Percentiles rank a stretch among this genome's conserved stretches.
These are phyloP conservation scores for Archegozetes longisetosus DNA, from an alignment of 1,140 invertebrate species.

Conservation along the genomic window DNA sequence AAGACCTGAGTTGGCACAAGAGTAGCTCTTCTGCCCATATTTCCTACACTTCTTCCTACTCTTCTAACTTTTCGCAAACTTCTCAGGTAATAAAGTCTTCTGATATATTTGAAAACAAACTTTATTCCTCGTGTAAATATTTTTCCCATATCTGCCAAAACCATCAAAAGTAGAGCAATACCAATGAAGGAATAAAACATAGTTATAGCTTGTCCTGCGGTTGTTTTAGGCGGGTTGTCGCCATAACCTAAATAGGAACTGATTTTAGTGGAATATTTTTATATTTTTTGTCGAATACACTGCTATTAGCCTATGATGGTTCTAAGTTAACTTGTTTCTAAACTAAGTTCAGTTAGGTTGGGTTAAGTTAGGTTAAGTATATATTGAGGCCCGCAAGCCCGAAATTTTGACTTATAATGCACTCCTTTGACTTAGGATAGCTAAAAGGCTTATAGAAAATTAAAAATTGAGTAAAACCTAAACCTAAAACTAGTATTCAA, in stretches of 20 bases:
- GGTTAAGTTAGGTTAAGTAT: too few relatives aligned
- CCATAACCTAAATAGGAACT: slow-evolving; percentile 55
- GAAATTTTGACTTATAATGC: too few relatives aligned
- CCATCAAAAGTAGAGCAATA: slow-evolving; percentile 78
- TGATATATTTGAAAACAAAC: slow-evolving; percentile 76
- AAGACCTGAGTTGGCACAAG: slow-evolving; percentile 31
- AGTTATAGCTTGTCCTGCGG: slow-evolving; percentile 59
- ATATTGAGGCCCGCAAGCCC: too few relatives aligned
- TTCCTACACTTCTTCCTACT: not conserved
- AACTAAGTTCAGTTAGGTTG: too few relatives aligned
- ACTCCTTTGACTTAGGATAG: too few relatives aligned
- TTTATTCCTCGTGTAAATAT: slow-evolving; percentile 78
- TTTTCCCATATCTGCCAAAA: slow-evolving; percentile 81
- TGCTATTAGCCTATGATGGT: too few relatives aligned
- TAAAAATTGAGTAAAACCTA: too few relatives aligned
- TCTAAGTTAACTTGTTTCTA: too few relatives aligned
- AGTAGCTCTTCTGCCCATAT: slow-evolving; percentile 17
- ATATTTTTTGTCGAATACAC: too few relatives aligned
- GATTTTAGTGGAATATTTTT: too few relatives aligned
- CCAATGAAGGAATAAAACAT: slow-evolving; percentile 88
- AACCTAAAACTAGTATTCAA: too few relatives aligned
- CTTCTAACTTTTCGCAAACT: slow-evolving; percentile 15
- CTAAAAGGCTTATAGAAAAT: too few relatives aligned
- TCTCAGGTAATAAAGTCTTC: slow-evolving; percentile 66
- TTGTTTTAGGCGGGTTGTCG: slow-evolving; percentile 73